These are phyloP conservation scores for Monochamus saltuarius DNA, from an alignment of 1,140 invertebrate species.

Conservation along the genomic window DNA sequence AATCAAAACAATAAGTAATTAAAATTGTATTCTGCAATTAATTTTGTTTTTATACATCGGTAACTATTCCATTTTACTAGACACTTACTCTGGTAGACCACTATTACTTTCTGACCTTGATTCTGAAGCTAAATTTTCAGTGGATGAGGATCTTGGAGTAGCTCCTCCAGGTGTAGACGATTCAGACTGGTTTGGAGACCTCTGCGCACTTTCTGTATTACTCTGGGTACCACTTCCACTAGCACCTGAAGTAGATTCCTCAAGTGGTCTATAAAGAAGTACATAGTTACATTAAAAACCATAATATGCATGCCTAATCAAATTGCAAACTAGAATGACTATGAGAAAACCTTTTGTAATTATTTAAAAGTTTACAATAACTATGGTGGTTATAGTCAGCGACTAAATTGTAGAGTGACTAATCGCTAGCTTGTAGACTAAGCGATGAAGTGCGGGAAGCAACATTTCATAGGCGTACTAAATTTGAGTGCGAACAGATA, in stretches of 20 bases:
- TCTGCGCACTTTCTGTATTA: constrained; percentile 12
- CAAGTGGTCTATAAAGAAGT: constrained; percentile 8
- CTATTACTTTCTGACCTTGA: constrained; percentile 8
- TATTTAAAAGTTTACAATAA: too few species aligned
- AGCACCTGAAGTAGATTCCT: not conserved
- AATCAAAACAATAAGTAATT: not conserved
- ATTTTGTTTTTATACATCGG: not conserved
- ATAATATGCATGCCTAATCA: too few species aligned
- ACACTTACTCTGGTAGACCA: constrained; percentile 16
- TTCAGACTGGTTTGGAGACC: constrained; percentile 24
- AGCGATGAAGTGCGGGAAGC: too few species aligned
- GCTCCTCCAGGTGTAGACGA: constrained; percentile 37
- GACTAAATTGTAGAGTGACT: too few species aligned
- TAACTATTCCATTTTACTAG: not conserved
- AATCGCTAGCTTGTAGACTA: too few species aligned
- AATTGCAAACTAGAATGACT: too few species aligned
- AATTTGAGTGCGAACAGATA: too few species aligned
- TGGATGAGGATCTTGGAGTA: constrained; percentile 31
- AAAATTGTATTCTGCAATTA: not conserved
- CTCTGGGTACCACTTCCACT: constrained; percentile 7
- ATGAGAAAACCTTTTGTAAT: too few species aligned
- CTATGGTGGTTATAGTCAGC: too few species aligned
- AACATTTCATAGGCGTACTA: too few species aligned
- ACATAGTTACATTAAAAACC: too few species aligned
- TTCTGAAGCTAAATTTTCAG: constrained; percentile 26